Base-by-base conservation (phyloP, 2,797 vertebrate species). In the Siniperca scherzeri region DNA sequence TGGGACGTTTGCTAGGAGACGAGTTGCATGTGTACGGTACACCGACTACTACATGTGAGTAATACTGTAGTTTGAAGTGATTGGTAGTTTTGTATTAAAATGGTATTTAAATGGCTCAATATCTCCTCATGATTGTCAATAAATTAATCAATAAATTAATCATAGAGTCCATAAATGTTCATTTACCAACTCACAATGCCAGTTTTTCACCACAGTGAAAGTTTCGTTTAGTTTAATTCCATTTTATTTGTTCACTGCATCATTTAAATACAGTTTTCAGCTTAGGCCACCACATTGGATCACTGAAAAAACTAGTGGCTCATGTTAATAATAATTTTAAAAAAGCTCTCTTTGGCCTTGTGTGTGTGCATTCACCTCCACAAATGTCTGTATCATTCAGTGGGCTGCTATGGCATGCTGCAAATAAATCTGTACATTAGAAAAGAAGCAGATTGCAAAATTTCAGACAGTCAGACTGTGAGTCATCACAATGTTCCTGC, bases 1-100 rank as follows among this genome's bases (percentile, higher is more conserved):
- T 3, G 74, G 81, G 81, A 87, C 62, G 2, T 72, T 84, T 74
- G 74, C 78, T 52, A 7, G 46, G 80, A 77, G 68, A 83, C 60
- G 13, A 74, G 65, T 56, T 74, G 42, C 38, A 25, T 46, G 60
- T 50, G 16, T 21, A 1, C 0, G 1, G 2, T 19, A n/a, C 52
- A 16, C 10, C 19, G 10, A 27, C 22, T 0, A 12, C 36, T 1
- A 27, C 30, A 33, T 30, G 59, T 60, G 25, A 27, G 7, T 21
- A 19, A 38, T 19, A n/a, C n/a, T 27, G 52, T 17, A 12, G n/a
- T 53, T 55, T 65, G 36, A 44, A 8, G 40, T 0, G 25, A 40
- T 17, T 40, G 16, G 27, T 80, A 57, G 21, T 70, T 62, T 65
- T 44, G 7, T 21, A 22, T 59, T 7, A 21, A 57, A 17, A n/a